Evolutionary conservation across 2,888 invertebrate species (phyloP), one percentile per base, ranked within the genome.

Genomic region (Hyppa rectilinea): DNA sequence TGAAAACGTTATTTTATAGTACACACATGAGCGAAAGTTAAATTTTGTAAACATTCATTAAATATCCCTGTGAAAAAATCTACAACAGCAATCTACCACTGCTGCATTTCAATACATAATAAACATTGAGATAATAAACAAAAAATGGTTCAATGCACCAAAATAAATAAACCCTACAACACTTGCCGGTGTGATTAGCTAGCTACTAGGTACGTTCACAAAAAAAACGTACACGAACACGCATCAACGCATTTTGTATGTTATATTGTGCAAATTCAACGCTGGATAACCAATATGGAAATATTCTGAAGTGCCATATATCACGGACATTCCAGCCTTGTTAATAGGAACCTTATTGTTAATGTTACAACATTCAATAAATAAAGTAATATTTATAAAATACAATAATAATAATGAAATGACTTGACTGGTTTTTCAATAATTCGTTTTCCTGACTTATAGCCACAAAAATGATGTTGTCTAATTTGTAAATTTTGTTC

Each of bases 41-140:
- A 66, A 61, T 66, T 68, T 81, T 66, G 53, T 81, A 74, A 61
- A 66, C 49, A 66, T 73, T 63, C 7, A 50, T 71, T 76, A 76
- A 63, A 67, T 65, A 84, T 75, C 80, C 73, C 75, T 77, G 77
- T 82, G 69, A 65, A 78, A 61, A 72, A 64, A 69, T 55, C 43
- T 62, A 70, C 31, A 63, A 62, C 53, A 65, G 67, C 82, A 82
- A 65, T n/a, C n/a, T 75, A 36, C 36, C 49, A 82, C 72, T 75
- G 66, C 75, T 38, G 5, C 71, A 58, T 60, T 62, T 62, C 65
- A 66, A 65, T 58, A 59, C 31, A 20, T 52, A 68, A 60, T 55
- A 53, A 73, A 71, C 23, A 68, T 58, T 43, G 26, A 43, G 58
- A n/a, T 20, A 58, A 29, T 26, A 58, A 58, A 58, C 58, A 58